Evolutionary conservation across 2,113 vertebrate species (phyloP).

Genomic region (Coregonus clupeaformis): DNA sequence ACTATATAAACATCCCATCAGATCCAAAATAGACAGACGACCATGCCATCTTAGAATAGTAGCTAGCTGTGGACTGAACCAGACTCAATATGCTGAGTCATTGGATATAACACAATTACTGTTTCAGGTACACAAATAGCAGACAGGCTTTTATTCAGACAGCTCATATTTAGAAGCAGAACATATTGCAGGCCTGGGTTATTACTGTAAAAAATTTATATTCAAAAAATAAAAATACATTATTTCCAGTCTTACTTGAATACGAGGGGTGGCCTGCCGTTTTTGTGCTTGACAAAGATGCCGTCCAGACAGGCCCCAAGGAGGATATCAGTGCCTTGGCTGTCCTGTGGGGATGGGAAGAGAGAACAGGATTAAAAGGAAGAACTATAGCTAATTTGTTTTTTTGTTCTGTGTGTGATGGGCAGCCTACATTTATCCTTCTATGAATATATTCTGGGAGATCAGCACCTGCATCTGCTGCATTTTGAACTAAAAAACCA

Average conservation of each 20-base stretch:
- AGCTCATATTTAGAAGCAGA: conserved; percentile 5
- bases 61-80: conserved; percentile 1
- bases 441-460: too few relatives aligned
- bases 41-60: conserved; percentile 14
- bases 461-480: too few relatives aligned
- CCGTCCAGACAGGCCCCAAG: conserved; percentile 93
- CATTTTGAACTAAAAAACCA: too few relatives aligned
- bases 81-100: conserved; percentile 5
- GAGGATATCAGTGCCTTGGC: conserved; percentile 88
- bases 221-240: too few relatives aligned
- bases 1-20: not conserved
- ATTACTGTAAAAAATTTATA: not conserved
- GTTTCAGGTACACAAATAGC: conserved; percentile 3
- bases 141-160: conserved; percentile 5
- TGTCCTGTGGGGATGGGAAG: conserved; percentile 78
- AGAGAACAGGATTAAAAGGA: conserved; percentile 15
- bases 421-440: too few relatives aligned
- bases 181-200: not conserved
- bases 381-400: too few relatives aligned
- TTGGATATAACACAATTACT: conserved; percentile 13
- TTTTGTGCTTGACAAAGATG: conserved; percentile 95
- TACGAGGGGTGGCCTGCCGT: conserved; percentile 83
- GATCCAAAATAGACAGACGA: conserved; percentile 8
- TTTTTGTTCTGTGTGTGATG: too few relatives aligned
- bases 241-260: conserved; percentile 79